A percentile compares a stretch with the other conserved stretches of the same genome.
These are phyloP conservation scores for Lobophora halterata DNA, from an alignment of 2,888 invertebrate species.

Conservation along the genomic window DNA sequence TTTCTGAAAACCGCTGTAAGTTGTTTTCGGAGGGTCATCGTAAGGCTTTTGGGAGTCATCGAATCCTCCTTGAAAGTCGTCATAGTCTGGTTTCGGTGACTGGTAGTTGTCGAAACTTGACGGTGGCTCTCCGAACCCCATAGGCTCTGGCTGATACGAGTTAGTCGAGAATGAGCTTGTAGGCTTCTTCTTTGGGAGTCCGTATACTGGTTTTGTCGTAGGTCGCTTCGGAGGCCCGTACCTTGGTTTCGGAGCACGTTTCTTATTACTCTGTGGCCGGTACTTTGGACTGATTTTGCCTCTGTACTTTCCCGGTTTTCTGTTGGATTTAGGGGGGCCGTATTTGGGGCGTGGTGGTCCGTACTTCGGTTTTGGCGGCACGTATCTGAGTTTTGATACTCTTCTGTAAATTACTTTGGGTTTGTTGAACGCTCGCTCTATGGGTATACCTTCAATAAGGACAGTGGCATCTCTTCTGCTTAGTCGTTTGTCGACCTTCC, in stretches of 20 bases:
- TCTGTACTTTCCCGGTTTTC: conserved; percentile 47
- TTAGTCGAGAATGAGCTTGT: conserved; percentile 20
- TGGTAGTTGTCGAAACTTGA: conserved; percentile 11
- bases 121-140: conserved; percentile 64
- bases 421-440: conserved; percentile 44
- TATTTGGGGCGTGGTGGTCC: conserved; percentile 46
- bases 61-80: conserved; percentile 1
- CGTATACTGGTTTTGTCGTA: conserved; percentile 37
- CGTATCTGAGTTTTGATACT: conserved; percentile 42
- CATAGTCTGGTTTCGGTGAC: conserved; percentile 11
- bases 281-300: conserved; percentile 42
- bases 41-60: background rate
- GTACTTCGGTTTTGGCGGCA: conserved; percentile 41
- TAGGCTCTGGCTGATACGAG: conserved; percentile 37
- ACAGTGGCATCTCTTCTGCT: conserved; percentile 54
- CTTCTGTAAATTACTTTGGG: conserved; percentile 56
- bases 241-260: conserved; percentile 39
- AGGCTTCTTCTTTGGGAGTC: conserved; percentile 35
- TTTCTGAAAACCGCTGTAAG: background rate
- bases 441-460: conserved; percentile 48
- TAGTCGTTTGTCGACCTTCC: conserved; percentile 32
- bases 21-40: background rate
- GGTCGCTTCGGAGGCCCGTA: conserved; percentile 38
- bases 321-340: conserved; percentile 38
- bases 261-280: conserved; percentile 38